Conservation (phyloP, 2,113 vertebrate species). For the Carassius carassius region DNA sequence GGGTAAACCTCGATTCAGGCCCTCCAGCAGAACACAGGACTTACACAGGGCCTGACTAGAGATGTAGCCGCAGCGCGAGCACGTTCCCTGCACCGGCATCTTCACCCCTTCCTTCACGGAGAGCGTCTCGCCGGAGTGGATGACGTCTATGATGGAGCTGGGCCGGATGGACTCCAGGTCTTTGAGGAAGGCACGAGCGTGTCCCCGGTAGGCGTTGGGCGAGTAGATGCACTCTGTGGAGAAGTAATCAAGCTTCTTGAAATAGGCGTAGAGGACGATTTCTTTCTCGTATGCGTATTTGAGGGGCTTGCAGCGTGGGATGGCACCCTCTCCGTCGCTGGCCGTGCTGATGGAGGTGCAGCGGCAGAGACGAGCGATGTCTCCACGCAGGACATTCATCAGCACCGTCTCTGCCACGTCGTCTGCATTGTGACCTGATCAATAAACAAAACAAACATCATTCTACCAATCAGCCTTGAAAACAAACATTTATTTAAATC, state of each 20-base stretch:
- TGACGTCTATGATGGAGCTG: conserved; percentile 85
- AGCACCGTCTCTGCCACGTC: conserved; percentile 87
- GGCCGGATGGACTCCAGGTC: conserved; percentile 82
- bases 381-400: conserved; percentile 89
- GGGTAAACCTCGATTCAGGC: conserved; percentile 83
- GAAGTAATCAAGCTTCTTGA: conserved; percentile 88
- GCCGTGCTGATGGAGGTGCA: conserved; percentile 78
- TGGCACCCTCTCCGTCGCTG: conserved; percentile 77
- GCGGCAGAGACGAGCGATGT: conserved; percentile 80
- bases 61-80: conserved; percentile 84
- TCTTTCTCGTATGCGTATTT: conserved; percentile 91
- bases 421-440: conserved; percentile 86
- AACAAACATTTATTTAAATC: neutral
- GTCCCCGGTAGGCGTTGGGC: conserved; percentile 85
- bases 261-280: conserved; percentile 92
- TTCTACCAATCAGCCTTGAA: neutral
- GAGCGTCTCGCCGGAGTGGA: conserved; percentile 86
- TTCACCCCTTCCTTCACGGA: conserved; percentile 78
- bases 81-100: conserved; percentile 82
- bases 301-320: conserved; percentile 88
- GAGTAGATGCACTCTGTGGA: conserved; percentile 89
- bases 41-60: conserved; percentile 87
- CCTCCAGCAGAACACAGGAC: conserved; percentile 85
- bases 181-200: conserved; percentile 85
- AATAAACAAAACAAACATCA: conserved; percentile 18